A percentile compares a stretch with the other conserved stretches of the same genome.
Evolutionary conservation across 2,797 vertebrate species (phyloP).

Genomic region (Argyrosomus regius): DNA sequence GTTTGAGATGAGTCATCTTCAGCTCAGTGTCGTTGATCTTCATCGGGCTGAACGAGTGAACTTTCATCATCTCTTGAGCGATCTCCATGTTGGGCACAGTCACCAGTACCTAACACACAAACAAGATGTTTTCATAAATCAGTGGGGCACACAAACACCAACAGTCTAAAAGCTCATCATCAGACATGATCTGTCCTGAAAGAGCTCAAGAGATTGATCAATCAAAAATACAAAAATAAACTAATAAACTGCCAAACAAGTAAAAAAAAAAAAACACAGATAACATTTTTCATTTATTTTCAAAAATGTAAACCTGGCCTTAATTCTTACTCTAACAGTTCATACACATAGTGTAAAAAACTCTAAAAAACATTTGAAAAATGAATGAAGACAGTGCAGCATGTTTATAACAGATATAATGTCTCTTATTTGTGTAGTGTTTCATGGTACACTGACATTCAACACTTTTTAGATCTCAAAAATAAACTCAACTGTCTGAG

Average conservation of each 20-base stretch:
- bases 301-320: neutral
- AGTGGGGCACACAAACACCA: too few relatives aligned
- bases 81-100: constrained; percentile 82
- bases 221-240: neutral
- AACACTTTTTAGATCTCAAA: too few relatives aligned
- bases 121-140: neutral
- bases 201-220: neutral
- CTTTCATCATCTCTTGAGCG: constrained; percentile 90
- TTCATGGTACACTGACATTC: too few relatives aligned
- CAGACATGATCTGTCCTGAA: neutral
- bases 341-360: too few relatives aligned
- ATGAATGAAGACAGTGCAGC: too few relatives aligned
- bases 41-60: constrained; percentile 85
- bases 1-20: constrained; percentile 77
- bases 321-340: too few relatives aligned
- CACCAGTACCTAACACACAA: constrained; percentile 83
- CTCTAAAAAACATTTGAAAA: too few relatives aligned
- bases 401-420: too few relatives aligned
- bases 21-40: constrained; percentile 84
- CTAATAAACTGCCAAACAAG: neutral
- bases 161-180: neutral
- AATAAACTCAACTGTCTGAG: too few relatives aligned
- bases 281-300: too few relatives aligned
- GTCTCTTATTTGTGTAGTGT: too few relatives aligned
- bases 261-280: too few relatives aligned